Percentiles rank a stretch among this genome's conserved stretches.
Evolutionary conservation across 2,888 invertebrate genomes (phyloP).

Genomic region (Ophioninae sp.): DNA sequence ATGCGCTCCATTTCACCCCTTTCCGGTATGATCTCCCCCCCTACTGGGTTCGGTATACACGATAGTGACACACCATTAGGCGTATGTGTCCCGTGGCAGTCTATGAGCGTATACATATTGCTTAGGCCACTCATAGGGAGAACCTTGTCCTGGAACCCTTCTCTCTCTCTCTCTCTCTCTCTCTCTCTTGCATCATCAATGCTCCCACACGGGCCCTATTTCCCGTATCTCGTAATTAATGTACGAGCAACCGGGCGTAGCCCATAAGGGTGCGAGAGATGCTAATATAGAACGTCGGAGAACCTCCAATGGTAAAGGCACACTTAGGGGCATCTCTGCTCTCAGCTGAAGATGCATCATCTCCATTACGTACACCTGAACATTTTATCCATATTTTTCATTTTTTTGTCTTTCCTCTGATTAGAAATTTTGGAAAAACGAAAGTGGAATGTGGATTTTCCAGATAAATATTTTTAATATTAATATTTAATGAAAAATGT

Average conservation of each 20-base stretch:
- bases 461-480: no score
- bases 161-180: neutral
- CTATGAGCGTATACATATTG: conserved; percentile 12
- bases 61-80: conserved; percentile 8
- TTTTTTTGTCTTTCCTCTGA: no score
- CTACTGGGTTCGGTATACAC: conserved; percentile 19
- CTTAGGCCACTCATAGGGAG: conserved; percentile 10
- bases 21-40: conserved; percentile 27
- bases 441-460: no score
- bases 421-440: no score
- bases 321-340: conserved; percentile 8
- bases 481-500: no score
- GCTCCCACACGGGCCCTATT: conserved; percentile 56
- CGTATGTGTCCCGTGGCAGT: neutral
- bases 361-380: conserved; percentile 51
- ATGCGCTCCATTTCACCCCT: conserved; percentile 56
- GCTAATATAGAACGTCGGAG: conserved; percentile 60
- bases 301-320: conserved; percentile 7
- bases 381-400: conserved; percentile 4
- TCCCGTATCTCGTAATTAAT: conserved; percentile 61
- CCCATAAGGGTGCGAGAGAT: conserved; percentile 59
- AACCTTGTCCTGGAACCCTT: conserved; percentile 20
- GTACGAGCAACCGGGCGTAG: conserved; percentile 57
- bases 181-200: conserved; percentile 15
- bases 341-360: conserved; percentile 46